Conservation (phyloP, 2,113 vertebrate species). For the Pachypanchax playfairii region DNA sequence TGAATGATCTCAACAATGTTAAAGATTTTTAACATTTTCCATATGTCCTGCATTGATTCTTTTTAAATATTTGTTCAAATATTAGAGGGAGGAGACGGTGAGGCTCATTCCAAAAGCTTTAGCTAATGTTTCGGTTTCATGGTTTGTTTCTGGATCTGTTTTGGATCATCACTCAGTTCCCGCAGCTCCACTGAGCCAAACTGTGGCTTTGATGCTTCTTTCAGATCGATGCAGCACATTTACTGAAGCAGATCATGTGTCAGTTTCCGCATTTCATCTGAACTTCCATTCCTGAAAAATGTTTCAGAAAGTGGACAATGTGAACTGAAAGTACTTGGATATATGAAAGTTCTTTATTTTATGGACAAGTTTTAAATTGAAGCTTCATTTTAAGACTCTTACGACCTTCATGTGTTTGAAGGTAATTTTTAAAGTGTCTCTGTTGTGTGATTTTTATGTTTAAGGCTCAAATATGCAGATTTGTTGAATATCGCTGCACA, state of each 20-base stretch:
- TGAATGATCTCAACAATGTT: neutral
- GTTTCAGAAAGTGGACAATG: neutral
- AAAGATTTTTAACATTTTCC: neutral
- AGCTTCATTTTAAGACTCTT: neutral
- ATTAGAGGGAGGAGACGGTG: neutral
- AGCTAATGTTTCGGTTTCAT: constrained; percentile 1
- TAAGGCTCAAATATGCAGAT: too few species aligned
- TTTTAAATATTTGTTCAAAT: neutral
- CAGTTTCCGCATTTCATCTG: neutral
- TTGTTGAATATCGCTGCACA: too few species aligned
- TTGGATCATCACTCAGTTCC: neutral
- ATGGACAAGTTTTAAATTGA: neutral
- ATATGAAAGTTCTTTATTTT: too few species aligned
- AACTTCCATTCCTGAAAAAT: neutral
- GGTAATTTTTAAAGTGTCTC: too few species aligned
- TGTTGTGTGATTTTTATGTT: too few species aligned
- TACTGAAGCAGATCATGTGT: neutral
- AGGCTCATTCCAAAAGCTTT: neutral
- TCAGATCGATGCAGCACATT: neutral
- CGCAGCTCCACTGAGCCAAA: neutral
- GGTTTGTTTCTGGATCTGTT: neutral
- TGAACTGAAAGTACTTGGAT: neutral
- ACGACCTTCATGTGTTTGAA: too few species aligned
- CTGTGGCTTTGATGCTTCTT: neutral
- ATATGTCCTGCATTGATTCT: neutral